These are phyloP conservation scores for Lacerta agilis DNA, from an alignment of 2,797 vertebrate genomes.

Conservation along the genomic window DNA sequence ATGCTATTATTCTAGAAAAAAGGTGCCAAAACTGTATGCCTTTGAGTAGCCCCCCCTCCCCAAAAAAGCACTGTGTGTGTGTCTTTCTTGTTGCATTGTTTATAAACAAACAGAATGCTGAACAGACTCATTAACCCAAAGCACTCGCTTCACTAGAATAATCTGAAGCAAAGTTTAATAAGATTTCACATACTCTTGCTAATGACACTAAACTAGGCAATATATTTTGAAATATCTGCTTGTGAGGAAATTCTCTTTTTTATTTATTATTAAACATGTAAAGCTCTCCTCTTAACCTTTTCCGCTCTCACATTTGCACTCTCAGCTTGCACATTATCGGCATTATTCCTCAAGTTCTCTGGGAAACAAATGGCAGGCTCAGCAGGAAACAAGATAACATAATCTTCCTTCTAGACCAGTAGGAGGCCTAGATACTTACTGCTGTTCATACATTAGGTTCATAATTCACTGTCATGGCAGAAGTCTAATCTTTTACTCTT, in stretches of 20 bases:
- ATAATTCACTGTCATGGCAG: conserved; percentile 25
- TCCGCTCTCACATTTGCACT: neutral
- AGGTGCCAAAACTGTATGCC: no score
- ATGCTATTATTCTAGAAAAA: no score
- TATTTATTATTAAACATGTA: neutral
- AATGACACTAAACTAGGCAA: neutral
- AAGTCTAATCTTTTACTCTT: conserved; percentile 9
- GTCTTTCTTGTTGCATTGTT: neutral
- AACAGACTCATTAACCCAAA: neutral
- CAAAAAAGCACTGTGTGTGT: no score
- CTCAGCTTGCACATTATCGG: neutral
- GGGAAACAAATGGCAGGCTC: neutral
- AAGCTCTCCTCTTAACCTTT: neutral
- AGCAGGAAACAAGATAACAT: neutral
- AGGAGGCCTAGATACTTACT: neutral
- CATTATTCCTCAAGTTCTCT: neutral
- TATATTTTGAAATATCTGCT: neutral
- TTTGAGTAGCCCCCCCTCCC: no score
- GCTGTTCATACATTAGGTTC: neutral
- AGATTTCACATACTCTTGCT: no score
- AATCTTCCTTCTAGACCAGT: conserved; percentile 1
- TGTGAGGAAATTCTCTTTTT: no score
- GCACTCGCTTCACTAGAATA: neutral
- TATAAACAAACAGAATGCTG: neutral
- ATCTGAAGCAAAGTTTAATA: neutral